phyloP scores from a whole-genome alignment of 2,797 vertebrate species.

The Alcedo atthis region DNA sequence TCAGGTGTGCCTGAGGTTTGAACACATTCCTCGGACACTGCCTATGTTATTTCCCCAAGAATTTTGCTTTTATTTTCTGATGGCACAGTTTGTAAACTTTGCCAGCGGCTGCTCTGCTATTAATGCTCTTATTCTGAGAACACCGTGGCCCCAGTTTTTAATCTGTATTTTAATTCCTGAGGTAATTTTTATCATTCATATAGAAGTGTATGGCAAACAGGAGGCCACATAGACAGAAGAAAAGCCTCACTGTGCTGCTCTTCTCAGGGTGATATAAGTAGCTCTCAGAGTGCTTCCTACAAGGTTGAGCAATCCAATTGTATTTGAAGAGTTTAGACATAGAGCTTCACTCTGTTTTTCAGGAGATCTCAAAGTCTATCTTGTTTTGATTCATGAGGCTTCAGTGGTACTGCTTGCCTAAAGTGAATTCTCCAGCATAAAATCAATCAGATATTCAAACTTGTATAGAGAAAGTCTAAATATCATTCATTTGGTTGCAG shows the following conservation, averaged over 20 bases:
- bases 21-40: not conserved
- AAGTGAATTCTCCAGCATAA: conserved; percentile 32
- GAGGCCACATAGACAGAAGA: not conserved
- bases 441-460: conserved; percentile 36
- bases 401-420: not conserved
- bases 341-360: not conserved
- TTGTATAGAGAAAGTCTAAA: not conserved
- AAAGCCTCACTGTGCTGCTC: not conserved
- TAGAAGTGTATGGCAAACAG: not conserved
- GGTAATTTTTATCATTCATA: not conserved
- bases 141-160: not conserved
- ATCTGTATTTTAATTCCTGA: not conserved
- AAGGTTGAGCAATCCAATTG: not conserved
- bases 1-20: not conserved
- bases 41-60: not conserved
- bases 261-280: not conserved
- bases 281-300: not conserved
- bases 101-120: not conserved
- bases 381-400: not conserved
- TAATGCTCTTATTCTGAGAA: not conserved
- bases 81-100: not conserved
- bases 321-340: not conserved
- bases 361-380: not conserved
- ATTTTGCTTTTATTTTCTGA: not conserved
- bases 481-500: conserved; percentile 30